These are phyloP conservation scores for Plumapathes pennacea DNA, from an alignment of 92 coral and sea anemone genomes.

Conservation along the genomic window DNA sequence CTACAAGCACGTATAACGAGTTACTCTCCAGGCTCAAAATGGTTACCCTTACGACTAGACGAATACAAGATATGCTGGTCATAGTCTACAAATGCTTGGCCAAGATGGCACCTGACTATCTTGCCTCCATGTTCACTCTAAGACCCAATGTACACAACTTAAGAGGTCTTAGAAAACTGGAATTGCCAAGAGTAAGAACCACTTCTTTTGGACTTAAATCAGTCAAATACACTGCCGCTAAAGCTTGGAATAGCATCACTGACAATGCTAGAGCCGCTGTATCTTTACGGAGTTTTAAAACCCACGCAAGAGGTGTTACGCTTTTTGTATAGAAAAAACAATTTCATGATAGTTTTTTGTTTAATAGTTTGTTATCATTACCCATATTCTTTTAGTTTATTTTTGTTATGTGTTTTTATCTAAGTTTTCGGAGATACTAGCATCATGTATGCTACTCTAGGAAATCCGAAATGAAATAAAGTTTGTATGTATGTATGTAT, in stretches of 20 bases:
- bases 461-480: too few species aligned
- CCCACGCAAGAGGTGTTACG: too few species aligned
- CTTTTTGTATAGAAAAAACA: too few species aligned
- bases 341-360: too few species aligned
- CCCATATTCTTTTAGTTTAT: too few species aligned
- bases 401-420: too few species aligned
- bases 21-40: neutral
- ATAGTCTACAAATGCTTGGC: conserved; percentile 6
- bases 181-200: conserved; percentile 4
- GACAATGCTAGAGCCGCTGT: conserved; percentile 3
- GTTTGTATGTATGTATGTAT: too few species aligned
- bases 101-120: conserved; percentile 1
- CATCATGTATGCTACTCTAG: too few species aligned
- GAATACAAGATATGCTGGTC: conserved; percentile 6
- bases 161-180: conserved; percentile 10
- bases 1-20: conserved; percentile 2
- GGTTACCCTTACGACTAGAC: conserved; percentile 1
- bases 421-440: too few species aligned
- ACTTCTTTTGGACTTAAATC: conserved; percentile 7
- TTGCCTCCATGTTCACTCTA: neutral
- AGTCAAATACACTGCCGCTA: neutral
- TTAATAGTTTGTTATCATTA: too few species aligned
- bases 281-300: neutral
- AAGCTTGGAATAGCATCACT: conserved; percentile 3
- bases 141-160: neutral